Evolutionary conservation across 2,888 invertebrate genomes (phyloP).

Genomic region (Sericinus montela): DNA sequence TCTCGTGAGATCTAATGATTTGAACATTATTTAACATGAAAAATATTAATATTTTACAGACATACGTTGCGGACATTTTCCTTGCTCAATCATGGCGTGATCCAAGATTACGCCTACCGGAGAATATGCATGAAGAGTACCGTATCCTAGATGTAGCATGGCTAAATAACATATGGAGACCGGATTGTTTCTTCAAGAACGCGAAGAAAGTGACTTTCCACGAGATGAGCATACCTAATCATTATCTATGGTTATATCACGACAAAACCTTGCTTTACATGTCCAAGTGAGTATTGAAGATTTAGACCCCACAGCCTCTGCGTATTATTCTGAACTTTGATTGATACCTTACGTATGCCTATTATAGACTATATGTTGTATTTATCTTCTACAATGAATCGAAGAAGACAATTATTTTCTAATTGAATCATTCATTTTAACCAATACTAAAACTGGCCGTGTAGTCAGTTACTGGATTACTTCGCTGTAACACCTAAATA

Average conservation of each 20-base stretch:
- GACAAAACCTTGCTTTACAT: slow-evolving; percentile 95
- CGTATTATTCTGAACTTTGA: too few relatives aligned
- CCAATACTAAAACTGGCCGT: too few relatives aligned
- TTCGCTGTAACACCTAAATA: too few relatives aligned
- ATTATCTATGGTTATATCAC: slow-evolving; percentile 94
- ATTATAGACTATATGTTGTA: too few relatives aligned
- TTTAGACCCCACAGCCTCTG: too few relatives aligned
- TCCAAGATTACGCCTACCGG: slow-evolving; percentile 91
- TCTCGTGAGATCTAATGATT: too few relatives aligned
- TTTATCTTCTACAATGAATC: too few relatives aligned
- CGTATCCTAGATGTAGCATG: slow-evolving; percentile 93
- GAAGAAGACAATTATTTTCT: too few relatives aligned
- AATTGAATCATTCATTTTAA: too few relatives aligned
- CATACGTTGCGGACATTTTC: slow-evolving; percentile 95
- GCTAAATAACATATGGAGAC: slow-evolving; percentile 94
- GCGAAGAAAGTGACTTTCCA: slow-evolving; percentile 96
- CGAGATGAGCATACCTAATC: slow-evolving; percentile 96
- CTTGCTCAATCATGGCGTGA: slow-evolving; percentile 96
- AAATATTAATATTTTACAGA: slow-evolving; percentile 72
- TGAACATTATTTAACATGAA: too few relatives aligned
- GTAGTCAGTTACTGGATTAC: too few relatives aligned
- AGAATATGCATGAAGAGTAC: slow-evolving; percentile 96
- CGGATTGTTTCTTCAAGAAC: slow-evolving; percentile 96
- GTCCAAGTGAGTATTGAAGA: slow-evolving; percentile 85
- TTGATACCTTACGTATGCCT: too few relatives aligned